Evolutionary conservation across 2,113 vertebrate genomes (phyloP), one percentile per base, ranked within the genome.

Genomic region (Scomber japonicus): DNA sequence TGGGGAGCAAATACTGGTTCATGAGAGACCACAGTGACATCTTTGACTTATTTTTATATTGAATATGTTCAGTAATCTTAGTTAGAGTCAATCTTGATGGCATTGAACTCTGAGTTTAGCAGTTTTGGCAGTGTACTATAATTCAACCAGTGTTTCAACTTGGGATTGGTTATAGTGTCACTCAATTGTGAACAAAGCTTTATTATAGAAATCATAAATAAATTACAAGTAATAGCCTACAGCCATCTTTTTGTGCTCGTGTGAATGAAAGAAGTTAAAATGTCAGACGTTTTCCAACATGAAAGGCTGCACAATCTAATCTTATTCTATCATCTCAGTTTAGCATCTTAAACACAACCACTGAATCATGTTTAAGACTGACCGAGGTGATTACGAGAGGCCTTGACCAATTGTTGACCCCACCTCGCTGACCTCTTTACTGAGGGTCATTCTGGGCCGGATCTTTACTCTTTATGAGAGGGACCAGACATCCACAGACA

Each of bases 371-470:
- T 40, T 40, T 62, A 21, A 55, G 54, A 40, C 19, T 53, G 71
- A 65, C 69, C 3, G 24, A 53, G 19, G 27, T 67, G 55, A 72
- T 72, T 46, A 62, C 5, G 16, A 13, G 5, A 56, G 30, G 60
- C 67, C 72, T 57, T 67, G 62, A 77, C 73, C 74, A 60, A n/a
- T 21, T 46, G 24, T 59, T 81, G 51, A 85, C 61, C 63, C 49
- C 55, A 12, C 27, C 3, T 54, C 2, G 1, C 8, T 7, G n/a
- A 57, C 50, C 61, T 55, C 60, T 56, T 45, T 35, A 21, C 44
- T 14, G 10, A 17, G 16, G 49, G 67, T 71, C 69, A 54, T 11
- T 30, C 21, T 19, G 30, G 35, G 40, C 6, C 17, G 27, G 45
- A 49, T 60, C 49, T 61, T 15, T 17, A 19, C 17, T 35, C 4